Percentiles rank a stretch among this genome's conserved stretches.
Evolutionary conservation across 2,113 vertebrate species (phyloP).

Genomic region (Electrona antarctica): DNA sequence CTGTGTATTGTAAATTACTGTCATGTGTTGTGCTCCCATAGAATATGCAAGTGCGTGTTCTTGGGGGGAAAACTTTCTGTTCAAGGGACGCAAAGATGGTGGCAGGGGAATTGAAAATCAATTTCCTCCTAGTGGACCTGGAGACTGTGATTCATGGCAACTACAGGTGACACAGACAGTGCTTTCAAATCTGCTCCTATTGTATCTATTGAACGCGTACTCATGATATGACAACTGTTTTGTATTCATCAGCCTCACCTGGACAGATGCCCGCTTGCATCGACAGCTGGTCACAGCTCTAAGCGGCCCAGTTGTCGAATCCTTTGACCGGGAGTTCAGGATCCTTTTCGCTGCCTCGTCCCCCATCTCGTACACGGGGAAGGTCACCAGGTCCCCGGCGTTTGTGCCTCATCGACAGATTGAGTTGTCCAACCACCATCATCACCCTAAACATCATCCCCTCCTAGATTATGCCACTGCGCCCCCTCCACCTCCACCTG

Average conservation of each 20-base stretch:
- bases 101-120: conserved; percentile 82
- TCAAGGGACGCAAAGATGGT: conserved; percentile 79
- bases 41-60: conserved; percentile 82
- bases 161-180: conserved; percentile 80
- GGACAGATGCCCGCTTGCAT: conserved; percentile 80
- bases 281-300: conserved; percentile 79
- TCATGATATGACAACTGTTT: background rate
- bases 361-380: conserved; percentile 57
- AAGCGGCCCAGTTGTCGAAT: conserved; percentile 63
- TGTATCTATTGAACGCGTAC: background rate
- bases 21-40: conserved; percentile 46
- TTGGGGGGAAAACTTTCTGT: conserved; percentile 83
- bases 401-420: conserved; percentile 15
- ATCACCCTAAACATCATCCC: conserved; percentile 19
- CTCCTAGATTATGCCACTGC: conserved; percentile 23
- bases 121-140: conserved; percentile 86
- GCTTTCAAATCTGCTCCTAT: background rate
- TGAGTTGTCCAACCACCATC: conserved; percentile 16
- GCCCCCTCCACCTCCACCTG: conserved; percentile 62
- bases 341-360: conserved; percentile 77
- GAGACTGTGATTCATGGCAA: conserved; percentile 84
- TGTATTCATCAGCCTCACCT: conserved; percentile 74
- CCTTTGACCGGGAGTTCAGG: conserved; percentile 81
- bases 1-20: too few species aligned
- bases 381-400: background rate